Conservation (phyloP, 2,888 invertebrate species). For the Abscondita cerata region DNA sequence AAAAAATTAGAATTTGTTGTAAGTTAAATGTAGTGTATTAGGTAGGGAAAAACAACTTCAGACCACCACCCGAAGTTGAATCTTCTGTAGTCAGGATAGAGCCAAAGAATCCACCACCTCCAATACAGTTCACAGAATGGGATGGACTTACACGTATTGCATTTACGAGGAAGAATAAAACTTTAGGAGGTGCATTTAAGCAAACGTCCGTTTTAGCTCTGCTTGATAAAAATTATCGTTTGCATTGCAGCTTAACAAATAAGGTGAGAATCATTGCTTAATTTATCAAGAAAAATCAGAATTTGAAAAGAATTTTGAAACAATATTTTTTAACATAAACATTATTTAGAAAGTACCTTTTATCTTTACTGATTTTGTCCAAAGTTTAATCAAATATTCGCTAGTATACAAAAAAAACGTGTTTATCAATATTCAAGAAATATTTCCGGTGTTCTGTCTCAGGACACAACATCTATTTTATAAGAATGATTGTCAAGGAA, state of each 20-base stretch:
- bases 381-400: too few species aligned
- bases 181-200: constrained; percentile 87
- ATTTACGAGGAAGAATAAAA: constrained; percentile 97
- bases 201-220: constrained; percentile 82
- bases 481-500: too few species aligned
- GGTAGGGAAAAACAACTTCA: constrained; percentile 98
- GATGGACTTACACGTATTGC: constrained; percentile 95
- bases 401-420: too few species aligned
- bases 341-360: too few species aligned
- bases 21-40: constrained; percentile 48
- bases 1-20: not conserved
- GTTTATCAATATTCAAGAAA: too few species aligned
- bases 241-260: constrained; percentile 87
- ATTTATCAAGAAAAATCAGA: too few species aligned
- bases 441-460: too few species aligned
- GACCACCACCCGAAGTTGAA: constrained; percentile 99
- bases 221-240: constrained; percentile 89
- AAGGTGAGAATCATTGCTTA: constrained; percentile 64
- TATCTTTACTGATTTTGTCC: too few species aligned
- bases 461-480: too few species aligned
- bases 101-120: constrained; percentile 95
- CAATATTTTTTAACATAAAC: too few species aligned
- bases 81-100: constrained; percentile 98
- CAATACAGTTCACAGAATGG: constrained; percentile 97
- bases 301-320: too few species aligned